Base-by-base conservation (phyloP, 2,888 invertebrate genomes). In the Melanophora roralis region DNA sequence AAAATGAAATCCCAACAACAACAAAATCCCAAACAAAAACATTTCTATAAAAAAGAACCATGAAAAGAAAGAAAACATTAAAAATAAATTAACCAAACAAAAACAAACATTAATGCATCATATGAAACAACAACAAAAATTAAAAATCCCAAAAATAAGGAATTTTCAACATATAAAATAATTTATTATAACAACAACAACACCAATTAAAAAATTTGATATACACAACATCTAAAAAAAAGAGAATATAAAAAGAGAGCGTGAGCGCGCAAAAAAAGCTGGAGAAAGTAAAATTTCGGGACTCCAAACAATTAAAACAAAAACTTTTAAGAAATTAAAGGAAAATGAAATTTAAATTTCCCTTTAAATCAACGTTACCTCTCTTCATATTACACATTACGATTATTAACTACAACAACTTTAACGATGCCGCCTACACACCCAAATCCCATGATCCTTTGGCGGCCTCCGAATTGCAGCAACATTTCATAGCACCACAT, bases 401-500 rank as follows among this genome's bases (percentile, higher is more conserved):
- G 55, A 34, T 49, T 36, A 53, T 51, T 27, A 40, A 68, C 12
- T 21, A 36, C 8, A 40, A 47, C 6, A 40, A 47, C 6, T 43
- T 11, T 0, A 65, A 62, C 65, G 34, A 74, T 81, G 77, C 71
- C 14, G 19, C 8, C 21, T 53, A 34, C 23, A 16, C 34, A 34
- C 12, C 57, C 11, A 76, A 73, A 23, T 68, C 65, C 3, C 40
- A 40, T 0, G 69, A 81, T 74, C 78, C 78, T 8, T 69, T 74
- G 65, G 78, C 69, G 0, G 9, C 9, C 7, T 76, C 72, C 0
- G 80, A 88, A 69, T 34, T 85, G 43, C 86, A 86, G 16, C 88
- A 88, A 67, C 82, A 84, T 40, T 88, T 88, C 49, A 47, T 36
- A 59, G 83, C 83, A 0, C 79, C 82, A 32, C 73, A 19, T 40